These are phyloP conservation scores for Clarias fuscus DNA, from an alignment of 2,797 vertebrate genomes.

Conservation along the genomic window DNA sequence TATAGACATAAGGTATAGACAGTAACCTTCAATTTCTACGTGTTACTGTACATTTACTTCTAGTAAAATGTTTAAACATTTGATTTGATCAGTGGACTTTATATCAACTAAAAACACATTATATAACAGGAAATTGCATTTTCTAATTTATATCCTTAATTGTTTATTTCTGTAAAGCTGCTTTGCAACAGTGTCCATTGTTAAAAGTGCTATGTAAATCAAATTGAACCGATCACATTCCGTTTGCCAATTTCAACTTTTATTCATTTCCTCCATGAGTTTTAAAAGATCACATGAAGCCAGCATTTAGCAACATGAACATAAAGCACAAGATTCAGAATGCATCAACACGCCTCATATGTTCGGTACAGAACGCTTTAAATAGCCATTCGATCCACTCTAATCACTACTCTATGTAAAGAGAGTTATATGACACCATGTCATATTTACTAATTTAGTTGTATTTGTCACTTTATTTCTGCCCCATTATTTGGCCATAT, in stretches of 20 bases:
- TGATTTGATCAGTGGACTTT: too few species aligned
- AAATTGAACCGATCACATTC: not conserved
- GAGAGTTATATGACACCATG: not conserved
- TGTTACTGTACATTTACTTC: too few species aligned
- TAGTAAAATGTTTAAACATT: too few species aligned
- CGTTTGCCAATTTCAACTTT: not conserved
- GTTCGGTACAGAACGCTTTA: constrained; percentile 2
- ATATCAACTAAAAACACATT: too few species aligned
- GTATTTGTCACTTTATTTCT: not conserved
- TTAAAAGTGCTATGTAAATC: too few species aligned
- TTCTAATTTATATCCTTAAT: too few species aligned
- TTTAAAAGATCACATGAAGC: constrained; percentile 2
- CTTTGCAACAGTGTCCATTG: too few species aligned
- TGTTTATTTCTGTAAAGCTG: too few species aligned
- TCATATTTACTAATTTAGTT: not conserved
- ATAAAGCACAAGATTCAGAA: not conserved
- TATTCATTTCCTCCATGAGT: not conserved
- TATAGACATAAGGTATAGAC: too few species aligned
- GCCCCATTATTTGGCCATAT: not conserved
- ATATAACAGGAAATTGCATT: too few species aligned
- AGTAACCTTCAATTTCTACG: too few species aligned
- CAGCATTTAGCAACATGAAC: not conserved
- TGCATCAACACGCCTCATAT: constrained; percentile 1
- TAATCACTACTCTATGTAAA: not conserved
- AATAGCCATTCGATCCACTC: not conserved